phyloP scores from a whole-genome alignment of 1,140 invertebrate species.

The Aradophagus sp. region DNA sequence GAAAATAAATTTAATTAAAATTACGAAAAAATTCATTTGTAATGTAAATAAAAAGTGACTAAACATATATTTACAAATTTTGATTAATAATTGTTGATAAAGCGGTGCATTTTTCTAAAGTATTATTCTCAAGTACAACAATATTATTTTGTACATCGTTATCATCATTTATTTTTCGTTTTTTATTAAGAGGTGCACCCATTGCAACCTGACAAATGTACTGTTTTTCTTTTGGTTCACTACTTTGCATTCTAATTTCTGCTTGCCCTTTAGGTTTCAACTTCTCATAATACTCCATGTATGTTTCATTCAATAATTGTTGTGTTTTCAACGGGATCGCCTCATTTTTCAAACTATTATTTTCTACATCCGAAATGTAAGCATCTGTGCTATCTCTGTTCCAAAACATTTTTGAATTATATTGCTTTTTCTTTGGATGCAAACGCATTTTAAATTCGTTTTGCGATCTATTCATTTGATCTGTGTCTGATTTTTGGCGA shows the following conservation, averaged over 20 bases:
- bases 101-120: constrained; percentile 61
- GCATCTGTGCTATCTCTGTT: constrained; percentile 6
- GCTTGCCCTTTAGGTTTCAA: constrained; percentile 22
- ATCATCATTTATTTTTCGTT: constrained; percentile 16
- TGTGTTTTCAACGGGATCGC: constrained; percentile 63
- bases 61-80: too few relatives aligned
- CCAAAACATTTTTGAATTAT: constrained; percentile 1
- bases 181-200: constrained; percentile 48
- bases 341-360: constrained; percentile 3
- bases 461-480: constrained; percentile 26
- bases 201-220: constrained; percentile 50
- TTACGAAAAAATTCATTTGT: too few relatives aligned
- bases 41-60: too few relatives aligned
- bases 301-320: constrained; percentile 63
- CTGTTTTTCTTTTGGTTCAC: constrained; percentile 24
- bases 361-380: constrained; percentile 15
- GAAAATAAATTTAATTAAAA: too few relatives aligned
- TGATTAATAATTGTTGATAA: constrained; percentile 66
- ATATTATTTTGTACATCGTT: constrained; percentile 12
- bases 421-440: not conserved
- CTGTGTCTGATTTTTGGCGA: constrained; percentile 1
- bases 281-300: constrained; percentile 67
- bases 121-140: constrained; percentile 47
- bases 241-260: constrained; percentile 15
- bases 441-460: constrained; percentile 22